These are phyloP conservation scores for Cheilosia urbana DNA, from an alignment of 2,888 invertebrate species.

Conservation along the genomic window DNA sequence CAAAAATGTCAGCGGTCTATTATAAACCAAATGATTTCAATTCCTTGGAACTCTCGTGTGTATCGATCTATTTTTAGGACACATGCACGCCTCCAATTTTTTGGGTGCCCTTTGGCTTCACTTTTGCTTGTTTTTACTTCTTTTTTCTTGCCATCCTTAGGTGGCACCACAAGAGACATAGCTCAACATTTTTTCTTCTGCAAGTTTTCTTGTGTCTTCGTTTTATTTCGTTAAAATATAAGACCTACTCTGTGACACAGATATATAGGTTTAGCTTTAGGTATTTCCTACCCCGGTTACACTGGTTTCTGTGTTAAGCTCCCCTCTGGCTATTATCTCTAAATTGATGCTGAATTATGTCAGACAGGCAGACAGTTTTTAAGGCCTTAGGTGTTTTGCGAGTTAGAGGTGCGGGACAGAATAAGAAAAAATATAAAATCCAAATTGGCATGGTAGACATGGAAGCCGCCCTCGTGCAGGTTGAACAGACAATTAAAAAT, in stretches of 20 bases:
- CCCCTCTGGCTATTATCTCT: conserved; percentile 62
- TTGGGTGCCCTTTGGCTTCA: conserved; percentile 35
- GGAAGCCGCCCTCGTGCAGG: conserved; percentile 4
- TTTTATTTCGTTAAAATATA: conserved; percentile 1
- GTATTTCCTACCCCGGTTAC: conserved; percentile 14
- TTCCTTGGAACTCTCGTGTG: conserved; percentile 21
- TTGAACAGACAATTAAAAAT: conserved; percentile 54
- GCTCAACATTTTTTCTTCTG: conserved; percentile 31
- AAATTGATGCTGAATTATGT: conserved; percentile 71
- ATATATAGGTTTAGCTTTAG: neutral
- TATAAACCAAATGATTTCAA: no score
- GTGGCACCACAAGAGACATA: conserved; percentile 38
- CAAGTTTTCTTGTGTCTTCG: conserved; percentile 19
- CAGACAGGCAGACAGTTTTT: conserved; percentile 68
- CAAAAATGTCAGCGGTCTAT: neutral
- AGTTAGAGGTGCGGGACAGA: conserved; percentile 23
- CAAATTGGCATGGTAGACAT: conserved; percentile 9
- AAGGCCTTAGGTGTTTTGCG: conserved; percentile 55
- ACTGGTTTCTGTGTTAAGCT: conserved; percentile 41
- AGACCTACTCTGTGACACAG: neutral
- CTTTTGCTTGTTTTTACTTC: conserved; percentile 3
- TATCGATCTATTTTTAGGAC: conserved; percentile 46
- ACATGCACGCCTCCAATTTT: conserved; percentile 36
- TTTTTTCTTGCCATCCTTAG: conserved; percentile 3
- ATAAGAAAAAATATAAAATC: neutral